phyloP scores from a whole-genome alignment of 2,888 invertebrate species.

The Heliconius sara region DNA sequence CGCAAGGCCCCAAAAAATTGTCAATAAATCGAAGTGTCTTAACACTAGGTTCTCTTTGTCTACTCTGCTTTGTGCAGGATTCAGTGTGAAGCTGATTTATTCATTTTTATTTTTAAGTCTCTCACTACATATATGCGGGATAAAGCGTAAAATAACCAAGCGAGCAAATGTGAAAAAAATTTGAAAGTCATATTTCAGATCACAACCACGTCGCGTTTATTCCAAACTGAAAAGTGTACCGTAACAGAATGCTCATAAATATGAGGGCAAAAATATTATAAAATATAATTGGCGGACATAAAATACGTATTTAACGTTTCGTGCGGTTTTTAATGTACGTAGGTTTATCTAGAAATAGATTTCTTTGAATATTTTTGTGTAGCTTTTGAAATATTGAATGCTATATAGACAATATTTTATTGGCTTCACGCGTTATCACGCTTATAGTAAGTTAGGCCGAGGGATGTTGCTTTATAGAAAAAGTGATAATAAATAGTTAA shows the following conservation, averaged over 20 bases:
- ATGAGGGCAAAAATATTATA: conserved; percentile 13
- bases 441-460: too few species aligned
- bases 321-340: conserved; percentile 16
- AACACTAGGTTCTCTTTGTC: too few species aligned
- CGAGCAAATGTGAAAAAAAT: background rate
- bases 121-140: background rate
- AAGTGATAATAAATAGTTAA: too few species aligned
- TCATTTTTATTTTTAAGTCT: background rate
- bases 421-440: background rate
- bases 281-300: conserved; percentile 17
- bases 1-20: too few species aligned
- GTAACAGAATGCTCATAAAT: conserved; percentile 19
- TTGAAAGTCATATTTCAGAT: too few species aligned
- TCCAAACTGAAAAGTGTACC: conserved; percentile 13
- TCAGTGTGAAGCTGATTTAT: too few species aligned
- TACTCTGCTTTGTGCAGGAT: too few species aligned
- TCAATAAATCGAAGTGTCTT: too few species aligned
- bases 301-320: conserved; percentile 16
- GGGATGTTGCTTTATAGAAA: too few species aligned
- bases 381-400: background rate
- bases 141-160: background rate
- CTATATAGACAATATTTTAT: background rate
- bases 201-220: background rate
- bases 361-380: background rate
- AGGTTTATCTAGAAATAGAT: conserved; percentile 14